A percentile compares a stretch with the other conserved stretches of the same genome.
These are phyloP conservation scores for Albula glossodonta DNA, from an alignment of 2,113 vertebrate genomes.

Conservation along the genomic window DNA sequence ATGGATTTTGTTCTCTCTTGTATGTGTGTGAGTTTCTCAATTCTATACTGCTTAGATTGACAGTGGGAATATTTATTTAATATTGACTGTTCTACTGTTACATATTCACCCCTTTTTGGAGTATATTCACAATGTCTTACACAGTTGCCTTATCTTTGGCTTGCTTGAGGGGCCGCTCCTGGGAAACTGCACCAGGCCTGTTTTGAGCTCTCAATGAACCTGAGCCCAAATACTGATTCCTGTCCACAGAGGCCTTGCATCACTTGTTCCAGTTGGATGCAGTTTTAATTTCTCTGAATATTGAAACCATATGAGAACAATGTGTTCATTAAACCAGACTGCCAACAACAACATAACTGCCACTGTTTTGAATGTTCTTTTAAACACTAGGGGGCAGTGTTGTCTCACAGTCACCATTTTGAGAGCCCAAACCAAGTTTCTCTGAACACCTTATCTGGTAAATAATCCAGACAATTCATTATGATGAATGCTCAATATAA, in stretches of 20 bases:
- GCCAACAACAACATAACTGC: neutral
- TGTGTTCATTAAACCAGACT: neutral
- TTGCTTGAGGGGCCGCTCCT: neutral
- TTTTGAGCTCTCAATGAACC: neutral
- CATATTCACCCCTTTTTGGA: neutral
- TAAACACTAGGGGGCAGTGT: conserved; percentile 18
- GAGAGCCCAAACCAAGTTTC: neutral
- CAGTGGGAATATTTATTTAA: too few species aligned
- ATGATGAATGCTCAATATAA: neutral
- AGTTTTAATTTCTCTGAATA: neutral
- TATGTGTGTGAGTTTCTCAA: neutral
- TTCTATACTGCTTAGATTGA: too few species aligned
- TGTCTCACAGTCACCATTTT: neutral
- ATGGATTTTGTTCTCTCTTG: neutral
- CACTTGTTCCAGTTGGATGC: neutral
- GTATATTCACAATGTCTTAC: neutral
- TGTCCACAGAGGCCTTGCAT: neutral
- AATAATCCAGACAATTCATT: neutral
- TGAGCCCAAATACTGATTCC: neutral
- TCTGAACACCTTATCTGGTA: neutral
- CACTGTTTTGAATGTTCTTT: neutral
- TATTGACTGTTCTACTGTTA: neutral
- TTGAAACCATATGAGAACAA: neutral
- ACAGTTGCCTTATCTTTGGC: neutral
- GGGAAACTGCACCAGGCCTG: neutral